Evolutionary conservation across 2,888 invertebrate species (phyloP), one percentile per base, ranked within the genome.

Genomic region (Drosophila setosimentum): DNA sequence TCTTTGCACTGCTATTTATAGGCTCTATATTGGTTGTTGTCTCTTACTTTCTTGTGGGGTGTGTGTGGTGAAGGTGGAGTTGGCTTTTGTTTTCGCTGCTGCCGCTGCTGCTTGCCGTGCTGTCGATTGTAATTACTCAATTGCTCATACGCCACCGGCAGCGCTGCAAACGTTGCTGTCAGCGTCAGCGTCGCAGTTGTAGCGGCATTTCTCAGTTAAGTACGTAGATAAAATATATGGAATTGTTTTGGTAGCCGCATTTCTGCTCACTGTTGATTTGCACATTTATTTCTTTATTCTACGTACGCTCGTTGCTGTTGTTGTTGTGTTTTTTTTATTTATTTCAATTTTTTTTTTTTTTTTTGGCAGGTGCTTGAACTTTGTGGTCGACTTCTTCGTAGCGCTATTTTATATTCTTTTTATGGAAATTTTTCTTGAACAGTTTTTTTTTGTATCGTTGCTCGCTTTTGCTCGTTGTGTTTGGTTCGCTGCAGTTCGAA

Each of bases 351-450:
- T 73, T 51, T 73, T 76, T 80, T 86, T 18, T 54, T 55, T 58
- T 80, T 89, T 89, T 54, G 85, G 68, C 87, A 85, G 85, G 89
- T 85, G 87, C 80, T 85, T 85, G 87, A 85, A 87, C 82, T 82
- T 82, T 80, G 77, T 77, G 73, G 77, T 78, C 68, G 80, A 80
- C 57, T 80, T 77, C 73, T 67, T 76, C 27, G 29, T 37, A 49
- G 62, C 40, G 55, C 64, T 57, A 63, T 73, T 50, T 59, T 49
- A 61, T 55, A 69, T 61, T 86, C 63, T 61, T 80, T 84, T 84
- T 78, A 83, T 86, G 89, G 78, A 73, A 83, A 88, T 84, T 88
- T 82, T 45, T 40, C 57, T 58, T 45, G 32, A 37, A n/a, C 4
- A 45, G n/a, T 45, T 24, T 45, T 40, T 45, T 21, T 40, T 55